Conservation (phyloP, 1,140 invertebrate genomes). For the Drosophila bocki region DNA sequence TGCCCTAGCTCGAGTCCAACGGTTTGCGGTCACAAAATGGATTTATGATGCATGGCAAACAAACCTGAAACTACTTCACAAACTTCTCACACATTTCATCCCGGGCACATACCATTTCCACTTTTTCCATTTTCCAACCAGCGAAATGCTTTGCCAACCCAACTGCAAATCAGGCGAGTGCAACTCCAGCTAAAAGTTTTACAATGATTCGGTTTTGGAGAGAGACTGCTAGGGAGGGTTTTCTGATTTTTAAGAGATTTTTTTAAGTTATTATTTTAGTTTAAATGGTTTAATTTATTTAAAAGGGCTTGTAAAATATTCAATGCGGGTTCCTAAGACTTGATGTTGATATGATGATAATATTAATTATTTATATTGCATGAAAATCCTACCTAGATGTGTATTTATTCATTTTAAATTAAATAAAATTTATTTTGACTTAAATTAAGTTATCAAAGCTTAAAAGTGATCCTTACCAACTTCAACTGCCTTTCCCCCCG, state of each 20-base stretch:
- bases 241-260: not conserved
- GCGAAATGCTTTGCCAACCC: slow-evolving; percentile 27
- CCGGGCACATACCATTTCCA: slow-evolving; percentile 6
- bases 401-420: too few relatives aligned
- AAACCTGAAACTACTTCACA: slow-evolving; percentile 53
- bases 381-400: too few relatives aligned
- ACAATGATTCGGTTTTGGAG: slow-evolving; percentile 44
- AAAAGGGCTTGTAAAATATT: too few relatives aligned
- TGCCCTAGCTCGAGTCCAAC: not conserved
- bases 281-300: not conserved
- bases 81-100: slow-evolving; percentile 62
- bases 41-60: slow-evolving; percentile 74
- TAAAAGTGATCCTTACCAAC: not conserved
- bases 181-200: slow-evolving; percentile 19
- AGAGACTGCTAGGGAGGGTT: not conserved
- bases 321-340: too few relatives aligned
- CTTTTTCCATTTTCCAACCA: slow-evolving; percentile 11
- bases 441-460: not conserved
- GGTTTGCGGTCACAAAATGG: slow-evolving; percentile 57
- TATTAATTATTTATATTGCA: too few relatives aligned
- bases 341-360: too few relatives aligned
- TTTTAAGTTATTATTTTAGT: not conserved
- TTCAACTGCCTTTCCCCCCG: not conserved
- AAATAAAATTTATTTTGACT: not conserved
- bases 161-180: slow-evolving; percentile 51